Percentiles rank a stretch among this genome's conserved stretches.
Evolutionary conservation across 2,113 vertebrate species (phyloP).

Genomic region (Cynoglossus semilaevis): DNA sequence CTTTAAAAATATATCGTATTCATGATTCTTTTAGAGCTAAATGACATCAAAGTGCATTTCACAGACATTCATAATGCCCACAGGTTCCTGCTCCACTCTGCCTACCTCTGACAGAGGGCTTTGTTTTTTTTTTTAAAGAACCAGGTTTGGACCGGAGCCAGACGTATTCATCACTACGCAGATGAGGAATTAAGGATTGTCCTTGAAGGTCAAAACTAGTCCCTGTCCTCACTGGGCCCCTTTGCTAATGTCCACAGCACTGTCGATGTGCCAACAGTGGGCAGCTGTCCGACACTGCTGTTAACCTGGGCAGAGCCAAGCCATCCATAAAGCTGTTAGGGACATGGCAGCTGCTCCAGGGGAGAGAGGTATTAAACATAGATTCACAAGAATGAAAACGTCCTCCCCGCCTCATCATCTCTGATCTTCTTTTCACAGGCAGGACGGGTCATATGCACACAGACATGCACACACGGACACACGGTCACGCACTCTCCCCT

Average conservation of each 20-base stretch:
- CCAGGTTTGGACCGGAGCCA: too few relatives aligned
- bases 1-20: constrained; percentile 26
- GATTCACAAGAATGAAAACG: constrained; percentile 73
- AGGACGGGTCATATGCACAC: constrained; percentile 34
- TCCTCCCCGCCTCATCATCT: constrained; percentile 65
- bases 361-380: constrained; percentile 70
- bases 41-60: constrained; percentile 23
- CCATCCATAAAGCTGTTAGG: constrained; percentile 63
- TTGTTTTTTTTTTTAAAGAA: too few relatives aligned
- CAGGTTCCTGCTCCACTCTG: constrained; percentile 17
- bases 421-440: constrained; percentile 51
- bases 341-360: constrained; percentile 71
- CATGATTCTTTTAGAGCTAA: constrained; percentile 15
- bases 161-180: constrained; percentile 2
- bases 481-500: constrained; percentile 49
- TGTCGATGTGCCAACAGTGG: constrained; percentile 35
- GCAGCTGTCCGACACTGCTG: constrained; percentile 58
- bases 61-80: constrained; percentile 35
- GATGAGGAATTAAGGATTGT: constrained; percentile 54
- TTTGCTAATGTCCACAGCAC: constrained; percentile 31
- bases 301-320: constrained; percentile 60
- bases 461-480: constrained; percentile 31
- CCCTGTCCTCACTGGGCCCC: constrained; percentile 33
- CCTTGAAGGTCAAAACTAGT: constrained; percentile 53
- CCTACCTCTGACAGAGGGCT: constrained; percentile 13